phyloP scores from a whole-genome alignment of 2,888 invertebrate genomes.

The Azorinus chamasolen region DNA sequence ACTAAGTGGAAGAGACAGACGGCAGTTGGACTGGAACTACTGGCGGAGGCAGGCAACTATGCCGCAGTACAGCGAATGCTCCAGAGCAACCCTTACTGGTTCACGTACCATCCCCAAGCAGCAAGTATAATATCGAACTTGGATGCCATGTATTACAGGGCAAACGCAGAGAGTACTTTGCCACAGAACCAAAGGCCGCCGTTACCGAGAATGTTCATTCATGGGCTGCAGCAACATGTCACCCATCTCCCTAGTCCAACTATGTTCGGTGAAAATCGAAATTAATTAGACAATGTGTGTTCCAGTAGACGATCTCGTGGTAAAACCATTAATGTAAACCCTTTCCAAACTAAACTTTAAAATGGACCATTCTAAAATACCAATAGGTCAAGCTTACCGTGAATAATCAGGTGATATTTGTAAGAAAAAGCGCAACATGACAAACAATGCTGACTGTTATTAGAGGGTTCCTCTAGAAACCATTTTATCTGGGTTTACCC shows the following conservation, averaged over 20 bases:
- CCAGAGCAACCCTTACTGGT: slow-evolving; percentile 86
- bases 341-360: no score
- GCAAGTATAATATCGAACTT: slow-evolving; percentile 79
- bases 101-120: slow-evolving; percentile 84
- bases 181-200: slow-evolving; percentile 75
- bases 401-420: no score
- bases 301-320: no score
- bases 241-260: slow-evolving; percentile 76
- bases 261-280: slow-evolving; percentile 75
- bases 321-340: no score
- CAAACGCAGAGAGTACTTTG: slow-evolving; percentile 61
- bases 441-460: no score
- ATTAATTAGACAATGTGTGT: slow-evolving; percentile 38
- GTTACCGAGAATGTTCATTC: slow-evolving; percentile 84
- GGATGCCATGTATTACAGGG: slow-evolving; percentile 79
- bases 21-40: slow-evolving; percentile 97
- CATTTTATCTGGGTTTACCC: no score
- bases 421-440: no score
- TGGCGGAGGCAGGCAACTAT: slow-evolving; percentile 99
- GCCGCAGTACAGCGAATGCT: slow-evolving; percentile 98
- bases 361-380: no score
- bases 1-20: slow-evolving; percentile 99
- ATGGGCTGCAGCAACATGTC: slow-evolving; percentile 80
- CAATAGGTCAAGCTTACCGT: no score
- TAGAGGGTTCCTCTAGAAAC: no score